phyloP scores from a whole-genome alignment of 2,797 vertebrate species.

The Microctenopoma stevenorrisi region DNA sequence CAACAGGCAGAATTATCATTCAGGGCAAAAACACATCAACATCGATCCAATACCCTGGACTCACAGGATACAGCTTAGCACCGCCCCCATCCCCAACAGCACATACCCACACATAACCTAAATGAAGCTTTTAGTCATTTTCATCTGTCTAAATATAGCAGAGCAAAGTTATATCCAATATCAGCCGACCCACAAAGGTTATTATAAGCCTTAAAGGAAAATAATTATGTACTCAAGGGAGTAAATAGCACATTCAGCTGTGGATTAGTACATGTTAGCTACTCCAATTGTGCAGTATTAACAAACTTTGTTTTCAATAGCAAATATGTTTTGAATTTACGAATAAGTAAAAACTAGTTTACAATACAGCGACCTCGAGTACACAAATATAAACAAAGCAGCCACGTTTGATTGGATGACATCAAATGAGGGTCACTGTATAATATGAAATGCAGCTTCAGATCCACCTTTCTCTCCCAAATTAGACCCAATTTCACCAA shows the following conservation, averaged over 20 bases:
- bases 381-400: too few species aligned
- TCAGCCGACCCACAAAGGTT: not conserved
- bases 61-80: constrained; percentile 63
- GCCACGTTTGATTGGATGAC: not conserved
- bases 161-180: constrained; percentile 14
- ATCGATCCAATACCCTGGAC: constrained; percentile 64
- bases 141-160: constrained; percentile 26
- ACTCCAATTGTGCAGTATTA: too few species aligned
- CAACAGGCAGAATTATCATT: constrained; percentile 79
- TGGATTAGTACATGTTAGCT: not conserved
- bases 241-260: constrained; percentile 1
- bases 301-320: too few species aligned
- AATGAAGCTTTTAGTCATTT: constrained; percentile 50
- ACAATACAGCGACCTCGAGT: too few species aligned
- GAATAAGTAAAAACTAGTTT: too few species aligned
- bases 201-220: not conserved
- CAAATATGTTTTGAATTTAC: not conserved
- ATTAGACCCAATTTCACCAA: not conserved
- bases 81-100: constrained; percentile 53
- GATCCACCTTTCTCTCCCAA: not conserved
- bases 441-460: not conserved
- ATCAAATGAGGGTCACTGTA: not conserved
- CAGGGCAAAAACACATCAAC: constrained; percentile 75
- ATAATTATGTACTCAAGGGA: not conserved
- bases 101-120: constrained; percentile 66